Conservation (phyloP, 2,888 invertebrate genomes). For the Oligia fasciuncula region DNA sequence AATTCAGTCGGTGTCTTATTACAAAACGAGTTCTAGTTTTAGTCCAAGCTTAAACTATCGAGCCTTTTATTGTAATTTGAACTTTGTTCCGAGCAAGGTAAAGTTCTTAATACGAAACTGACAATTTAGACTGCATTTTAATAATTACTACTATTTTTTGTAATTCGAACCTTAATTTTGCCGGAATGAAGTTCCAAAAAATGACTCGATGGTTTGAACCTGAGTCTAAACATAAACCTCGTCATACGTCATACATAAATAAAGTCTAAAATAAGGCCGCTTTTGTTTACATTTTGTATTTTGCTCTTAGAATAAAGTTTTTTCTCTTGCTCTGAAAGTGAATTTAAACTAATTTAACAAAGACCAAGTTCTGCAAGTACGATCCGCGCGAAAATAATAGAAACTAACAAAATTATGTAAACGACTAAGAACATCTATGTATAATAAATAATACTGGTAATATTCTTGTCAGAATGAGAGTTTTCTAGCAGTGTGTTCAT, state of each 20-base stretch:
- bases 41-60: too few species aligned
- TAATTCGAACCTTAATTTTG: too few species aligned
- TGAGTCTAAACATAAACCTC: background rate
- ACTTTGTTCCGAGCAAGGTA: too few species aligned
- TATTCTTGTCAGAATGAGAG: background rate
- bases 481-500: background rate
- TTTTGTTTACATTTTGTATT: background rate
- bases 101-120: too few species aligned
- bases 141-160: too few species aligned
- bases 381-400: background rate
- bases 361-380: too few species aligned
- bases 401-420: background rate
- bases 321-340: too few species aligned
- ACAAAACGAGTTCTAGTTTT: too few species aligned
- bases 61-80: too few species aligned
- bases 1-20: background rate
- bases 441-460: background rate
- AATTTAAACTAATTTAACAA: background rate
- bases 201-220: background rate
- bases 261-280: background rate
- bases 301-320: background rate
- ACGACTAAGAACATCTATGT: background rate
- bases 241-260: too few species aligned
- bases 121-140: too few species aligned
- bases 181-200: too few species aligned